Percentiles rank a stretch among this genome's conserved stretches.
These are phyloP conservation scores for Sorex araneus DNA, from an alignment of 2,113 vertebrate species.

Conservation along the genomic window DNA sequence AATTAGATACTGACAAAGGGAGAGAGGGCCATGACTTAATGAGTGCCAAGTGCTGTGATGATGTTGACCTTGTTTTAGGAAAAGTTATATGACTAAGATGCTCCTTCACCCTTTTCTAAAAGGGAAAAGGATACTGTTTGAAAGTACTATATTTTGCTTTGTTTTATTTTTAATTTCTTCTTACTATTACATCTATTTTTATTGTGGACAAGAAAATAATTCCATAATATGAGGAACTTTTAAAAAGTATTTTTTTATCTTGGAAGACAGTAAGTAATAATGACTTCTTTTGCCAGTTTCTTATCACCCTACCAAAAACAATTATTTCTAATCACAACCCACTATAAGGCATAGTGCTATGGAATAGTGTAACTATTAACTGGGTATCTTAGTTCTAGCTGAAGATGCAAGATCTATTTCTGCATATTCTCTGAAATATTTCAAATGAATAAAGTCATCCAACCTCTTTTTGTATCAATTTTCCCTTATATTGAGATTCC, in stretches of 20 bases:
- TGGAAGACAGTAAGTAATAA: background rate
- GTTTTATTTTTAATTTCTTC: slow-evolving; percentile 21
- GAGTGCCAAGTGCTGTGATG: background rate
- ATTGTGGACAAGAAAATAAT: background rate
- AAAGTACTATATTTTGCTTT: background rate
- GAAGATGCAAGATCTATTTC: background rate
- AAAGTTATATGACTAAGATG: slow-evolving; percentile 1
- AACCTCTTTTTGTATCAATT: background rate
- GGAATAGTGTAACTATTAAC: background rate
- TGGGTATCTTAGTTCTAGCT: background rate
- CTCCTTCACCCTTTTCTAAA: slow-evolving; percentile 14
- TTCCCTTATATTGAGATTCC: background rate
- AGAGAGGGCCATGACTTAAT: background rate
- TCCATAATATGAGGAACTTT: background rate
- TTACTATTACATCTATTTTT: background rate
- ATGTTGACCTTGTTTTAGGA: slow-evolving; percentile 47
- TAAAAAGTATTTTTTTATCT: background rate
- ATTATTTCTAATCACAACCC: background rate
- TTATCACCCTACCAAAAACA: background rate
- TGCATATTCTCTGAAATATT: background rate
- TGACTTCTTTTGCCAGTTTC: background rate
- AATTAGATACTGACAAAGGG: background rate
- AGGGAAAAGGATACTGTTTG: background rate
- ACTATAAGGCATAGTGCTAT: background rate
- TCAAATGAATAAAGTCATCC: background rate